These are phyloP conservation scores for Ctenosaura bakeri DNA, from an alignment of 2,797 vertebrate genomes.

Conservation along the genomic window DNA sequence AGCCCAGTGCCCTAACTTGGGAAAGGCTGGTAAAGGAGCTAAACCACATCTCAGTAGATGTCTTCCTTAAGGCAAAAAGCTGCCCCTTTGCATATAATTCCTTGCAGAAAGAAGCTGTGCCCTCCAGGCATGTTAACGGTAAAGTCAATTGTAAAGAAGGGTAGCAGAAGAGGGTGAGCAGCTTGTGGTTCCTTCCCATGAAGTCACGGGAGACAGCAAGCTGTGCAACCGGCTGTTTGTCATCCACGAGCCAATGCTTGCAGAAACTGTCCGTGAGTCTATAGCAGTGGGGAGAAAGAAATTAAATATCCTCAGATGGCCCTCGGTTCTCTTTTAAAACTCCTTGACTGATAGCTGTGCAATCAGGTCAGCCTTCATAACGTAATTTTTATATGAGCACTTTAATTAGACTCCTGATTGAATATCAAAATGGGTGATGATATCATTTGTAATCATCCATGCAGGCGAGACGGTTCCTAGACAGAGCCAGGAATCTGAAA, in stretches of 20 bases:
- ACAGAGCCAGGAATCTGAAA: conserved; percentile 26
- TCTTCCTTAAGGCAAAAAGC: background rate
- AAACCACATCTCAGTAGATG: too few species aligned
- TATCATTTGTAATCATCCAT: background rate
- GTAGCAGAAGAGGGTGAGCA: background rate
- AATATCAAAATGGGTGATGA: conserved; percentile 56
- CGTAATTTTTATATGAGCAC: conserved; percentile 52
- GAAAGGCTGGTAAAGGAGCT: too few species aligned
- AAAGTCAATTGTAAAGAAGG: conserved; percentile 24
- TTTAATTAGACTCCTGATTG: conserved; percentile 67
- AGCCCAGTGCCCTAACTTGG: background rate
- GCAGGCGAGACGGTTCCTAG: conserved; percentile 9
- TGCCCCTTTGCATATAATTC: background rate
- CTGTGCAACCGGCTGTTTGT: background rate
- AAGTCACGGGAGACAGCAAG: conserved; percentile 11
- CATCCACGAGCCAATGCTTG: background rate
- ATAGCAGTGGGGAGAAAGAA: background rate
- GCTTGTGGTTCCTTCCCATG: background rate
- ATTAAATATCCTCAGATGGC: conserved; percentile 1
- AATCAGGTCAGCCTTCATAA: conserved; percentile 11
- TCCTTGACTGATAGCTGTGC: conserved; percentile 38
- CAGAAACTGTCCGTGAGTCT: background rate
- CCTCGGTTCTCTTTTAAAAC: conserved; percentile 27
- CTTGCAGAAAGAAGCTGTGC: conserved; percentile 9
- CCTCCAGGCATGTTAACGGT: conserved; percentile 14